Evolutionary conservation across 1,140 invertebrate genomes (phyloP), one percentile per base, ranked within the genome.

Genomic region (Drosophila neocordata): DNA sequence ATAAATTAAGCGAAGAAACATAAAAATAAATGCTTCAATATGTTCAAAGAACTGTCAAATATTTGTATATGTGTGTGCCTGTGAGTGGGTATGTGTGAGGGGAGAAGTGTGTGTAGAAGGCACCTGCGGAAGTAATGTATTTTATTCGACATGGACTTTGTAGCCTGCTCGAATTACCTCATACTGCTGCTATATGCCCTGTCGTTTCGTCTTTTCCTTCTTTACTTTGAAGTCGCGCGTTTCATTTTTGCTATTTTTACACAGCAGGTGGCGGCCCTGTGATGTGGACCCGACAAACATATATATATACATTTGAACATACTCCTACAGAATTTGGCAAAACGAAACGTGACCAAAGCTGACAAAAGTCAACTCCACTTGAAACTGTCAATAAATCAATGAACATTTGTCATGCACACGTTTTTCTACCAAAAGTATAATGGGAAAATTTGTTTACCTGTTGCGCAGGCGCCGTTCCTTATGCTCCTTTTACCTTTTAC

Each of bases 401-500:
- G 41, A 81, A 80, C 78, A 81, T 81, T 81, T 73, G 79, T 80
- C 79, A 81, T 77, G 78, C 79, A 81, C 79, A 81, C 79, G 73
- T 48, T 48, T 7, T 48, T 7, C 20, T 1, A 15, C 1, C 15
- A 8, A 15, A 7, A 20, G 15, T 11, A 48, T 20, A 48, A 48
- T 48, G 41, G 41, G 41, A 48, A 38, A 48, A 48, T 11, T 20
- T 20, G 3, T 48, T 48, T 48, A 48, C 41, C 41, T 48, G 41
- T 48, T 48, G 41, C 41, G 41, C 41, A 48, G 41, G 41, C 41
- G 55, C 55, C 34, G 44, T 15, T 62, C 18, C 22, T 37, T 22
- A 22, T 12, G 20, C 4, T 37, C 44, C 15, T 9, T 61, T 35
- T 81, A 81, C 78, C 78, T 81, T 78, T 72, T 81, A 65, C 78